phyloP scores from a whole-genome alignment of 2,113 vertebrate species.

The Scytalopus superciliaris region DNA sequence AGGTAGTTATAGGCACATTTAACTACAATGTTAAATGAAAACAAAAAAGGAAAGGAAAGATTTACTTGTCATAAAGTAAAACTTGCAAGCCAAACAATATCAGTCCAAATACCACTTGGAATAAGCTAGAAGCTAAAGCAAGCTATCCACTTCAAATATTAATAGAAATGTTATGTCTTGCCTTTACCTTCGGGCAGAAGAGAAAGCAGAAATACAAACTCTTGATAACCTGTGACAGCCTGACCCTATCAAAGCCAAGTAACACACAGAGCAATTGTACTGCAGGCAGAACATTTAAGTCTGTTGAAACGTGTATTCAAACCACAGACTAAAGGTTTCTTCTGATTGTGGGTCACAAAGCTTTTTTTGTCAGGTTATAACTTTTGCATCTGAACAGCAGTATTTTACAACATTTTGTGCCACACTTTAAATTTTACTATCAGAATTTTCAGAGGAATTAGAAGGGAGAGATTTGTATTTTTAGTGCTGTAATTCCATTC shows the following conservation, averaged over 20 bases:
- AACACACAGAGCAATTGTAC: neutral
- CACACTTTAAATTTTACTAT: neutral
- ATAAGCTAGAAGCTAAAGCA: neutral
- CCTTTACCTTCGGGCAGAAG: neutral
- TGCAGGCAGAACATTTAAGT: neutral
- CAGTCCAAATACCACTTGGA: neutral
- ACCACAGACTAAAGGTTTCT: neutral
- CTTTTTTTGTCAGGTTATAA: neutral
- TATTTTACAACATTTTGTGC: neutral
- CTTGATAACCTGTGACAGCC: neutral
- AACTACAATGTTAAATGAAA: neutral
- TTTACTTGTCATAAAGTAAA: neutral
- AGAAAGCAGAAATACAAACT: neutral
- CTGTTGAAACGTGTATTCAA: neutral
- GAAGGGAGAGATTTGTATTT: neutral
- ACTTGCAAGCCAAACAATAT: neutral
- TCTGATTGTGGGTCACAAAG: neutral
- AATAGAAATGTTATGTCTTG: neutral
- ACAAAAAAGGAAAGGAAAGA: neutral
- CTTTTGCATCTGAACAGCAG: neutral
- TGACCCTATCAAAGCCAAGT: neutral
- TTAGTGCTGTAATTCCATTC: neutral
- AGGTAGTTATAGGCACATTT: neutral
- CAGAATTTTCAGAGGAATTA: neutral
- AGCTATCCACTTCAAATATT: neutral